These are phyloP conservation scores for Rhinogobio ventralis DNA, from an alignment of 2,797 vertebrate genomes.

Conservation along the genomic window DNA sequence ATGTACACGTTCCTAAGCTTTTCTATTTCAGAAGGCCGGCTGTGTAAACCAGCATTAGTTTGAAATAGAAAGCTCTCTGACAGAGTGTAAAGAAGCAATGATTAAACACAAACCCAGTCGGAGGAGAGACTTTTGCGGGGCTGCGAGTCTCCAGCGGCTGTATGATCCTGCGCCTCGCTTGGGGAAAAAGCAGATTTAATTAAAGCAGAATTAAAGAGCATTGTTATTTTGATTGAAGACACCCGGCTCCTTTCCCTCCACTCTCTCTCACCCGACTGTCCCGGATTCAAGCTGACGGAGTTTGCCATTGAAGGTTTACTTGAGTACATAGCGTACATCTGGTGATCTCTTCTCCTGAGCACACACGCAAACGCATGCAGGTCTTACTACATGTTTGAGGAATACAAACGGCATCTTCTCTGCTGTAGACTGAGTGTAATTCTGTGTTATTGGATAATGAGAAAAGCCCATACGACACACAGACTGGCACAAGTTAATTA, in stretches of 20 bases:
- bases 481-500: conserved; percentile 51
- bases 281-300: conserved; percentile 35
- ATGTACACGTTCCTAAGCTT: conserved; percentile 57
- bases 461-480: conserved; percentile 26
- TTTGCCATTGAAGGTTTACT: conserved; percentile 64
- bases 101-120: conserved; percentile 75
- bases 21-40: conserved; percentile 66
- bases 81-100: conserved; percentile 63
- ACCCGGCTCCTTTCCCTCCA: conserved; percentile 66
- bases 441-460: conserved; percentile 39
- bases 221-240: conserved; percentile 80
- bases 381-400: conserved; percentile 57
- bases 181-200: conserved; percentile 77
- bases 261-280: conserved; percentile 23
- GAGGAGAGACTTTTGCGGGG: conserved; percentile 67
- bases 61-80: conserved; percentile 59
- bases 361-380: conserved; percentile 34
- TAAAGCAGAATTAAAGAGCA: conserved; percentile 79
- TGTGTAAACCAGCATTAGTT: conserved; percentile 69
- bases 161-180: conserved; percentile 63
- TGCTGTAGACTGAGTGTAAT: conserved; percentile 42
- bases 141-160: conserved; percentile 64
- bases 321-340: conserved; percentile 74
- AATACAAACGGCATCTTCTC: conserved; percentile 57
- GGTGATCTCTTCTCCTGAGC: conserved; percentile 58